Evolutionary conservation across 1,140 invertebrate genomes (phyloP), one percentile per base, ranked within the genome.

Genomic region (Phocides pigmalion): DNA sequence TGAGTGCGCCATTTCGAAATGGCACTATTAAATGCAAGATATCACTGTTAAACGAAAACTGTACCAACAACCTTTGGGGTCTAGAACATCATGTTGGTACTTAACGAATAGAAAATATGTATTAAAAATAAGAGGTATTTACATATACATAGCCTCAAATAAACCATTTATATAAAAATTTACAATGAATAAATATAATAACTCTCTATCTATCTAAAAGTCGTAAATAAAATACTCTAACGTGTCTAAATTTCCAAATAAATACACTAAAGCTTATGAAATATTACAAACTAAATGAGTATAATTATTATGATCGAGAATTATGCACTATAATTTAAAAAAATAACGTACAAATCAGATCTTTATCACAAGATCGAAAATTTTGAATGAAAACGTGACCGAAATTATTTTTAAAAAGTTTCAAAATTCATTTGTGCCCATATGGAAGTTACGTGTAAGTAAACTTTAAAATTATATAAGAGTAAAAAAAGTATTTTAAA

Each of bases 271-370:
- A 81, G 71, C 79, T 84, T 85, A 85, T 66, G 44, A 66, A 67
- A 80, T 73, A 74, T 81, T 84, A 41, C 53, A 17, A 25, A 73
- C 72, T 82, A 84, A 82, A 84, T 85, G 84, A 89, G 84, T 88
- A 88, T 83, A 84, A 81, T 84, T 84, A 87, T 89, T 87, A 85
- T 87, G 79, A 82, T 84, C 70, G 78, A 79, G 64, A 82, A 86
- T 86, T 66, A 82, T 87, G 81, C 74, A 61, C 68, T 77, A 69
- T 63, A 68, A 44, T 68, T 28, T 28, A 8, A 3, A 72, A 66
- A 58, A 54, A 68, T 42, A 66, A 67, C 20, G 61, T 70, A 59
- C 37, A 62, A 75, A 65, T 72, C 69, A 78, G 64, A 79, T 73
- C 73, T 64, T 61, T 54, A 39, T 56, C 46, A 66, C 44, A 44